Evolutionary conservation across 1,140 invertebrate genomes (phyloP), one percentile per base, ranked within the genome.

Genomic region (Ceratoteleas bidentatus): DNA sequence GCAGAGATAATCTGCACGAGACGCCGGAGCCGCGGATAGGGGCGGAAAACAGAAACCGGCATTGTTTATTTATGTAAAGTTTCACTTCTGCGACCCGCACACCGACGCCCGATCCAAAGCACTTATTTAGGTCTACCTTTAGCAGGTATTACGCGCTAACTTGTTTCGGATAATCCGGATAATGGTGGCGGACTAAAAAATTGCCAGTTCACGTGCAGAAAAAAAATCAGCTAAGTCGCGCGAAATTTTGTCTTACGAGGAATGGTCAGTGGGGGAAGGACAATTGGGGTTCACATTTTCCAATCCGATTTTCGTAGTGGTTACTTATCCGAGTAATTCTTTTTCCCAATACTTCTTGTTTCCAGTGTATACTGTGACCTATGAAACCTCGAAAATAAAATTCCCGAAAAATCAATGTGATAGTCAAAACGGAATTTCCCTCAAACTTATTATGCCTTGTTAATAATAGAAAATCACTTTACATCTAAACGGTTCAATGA

Each of bases 11-110:
- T 79, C 76, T 52, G 61, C 45, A 10, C 47, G 50, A 43, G 62
- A 61, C 9, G 56, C 7, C 38, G 36, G 15, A 49, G 52, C 36
- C 43, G 10, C 5, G 10, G 43, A 45, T 6, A 38, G 58, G 40
- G 40, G 43, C 10, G 43, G 6, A 45, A 45, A 47, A 66, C 58
- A 66, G 32, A 54, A n/a, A 57, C 61, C 13, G 61, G 36, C 69
- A 74, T 74, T 70, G 66, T 72, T 76, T 75, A 81, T 81, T 81
- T 68, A 74, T 75, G 77, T 62, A 70, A 75, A 75, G 62, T 75
- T 73, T 64, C 57, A 45, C 43, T 62, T 66, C 32, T 32, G 16
- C 60, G 6, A 24, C 24, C 33, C 14, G 66, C 76, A 43, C 61
- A 61, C 53, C 61, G 36, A 47, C 60, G 34, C 24, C n/a, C 58